phyloP scores from a whole-genome alignment of 2,888 invertebrate genomes.

The Aporophyla nigra region DNA sequence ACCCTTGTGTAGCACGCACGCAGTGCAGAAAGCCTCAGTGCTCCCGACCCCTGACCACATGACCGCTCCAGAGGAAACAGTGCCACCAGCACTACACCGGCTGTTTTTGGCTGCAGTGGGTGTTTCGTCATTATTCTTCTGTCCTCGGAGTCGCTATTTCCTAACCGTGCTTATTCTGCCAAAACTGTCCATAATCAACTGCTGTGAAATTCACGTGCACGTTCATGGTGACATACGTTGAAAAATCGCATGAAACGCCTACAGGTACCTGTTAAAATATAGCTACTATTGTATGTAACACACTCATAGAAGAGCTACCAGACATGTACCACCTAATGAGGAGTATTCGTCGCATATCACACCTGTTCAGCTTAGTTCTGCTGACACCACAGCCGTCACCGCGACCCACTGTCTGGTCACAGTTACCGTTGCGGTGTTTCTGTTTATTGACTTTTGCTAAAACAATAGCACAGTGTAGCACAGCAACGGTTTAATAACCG shows the following conservation, averaged over 20 bases:
- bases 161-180: background rate
- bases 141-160: background rate
- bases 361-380: background rate
- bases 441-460: background rate
- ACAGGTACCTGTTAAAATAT: background rate
- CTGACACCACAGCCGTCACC: background rate
- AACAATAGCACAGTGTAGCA: background rate
- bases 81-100: too few relatives aligned
- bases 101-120: background rate
- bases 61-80: too few relatives aligned
- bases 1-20: background rate
- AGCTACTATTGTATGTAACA: background rate
- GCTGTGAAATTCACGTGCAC: background rate
- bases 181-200: background rate
- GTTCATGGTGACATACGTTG: background rate
- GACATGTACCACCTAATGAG: background rate
- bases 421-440: background rate
- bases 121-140: background rate
- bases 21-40: background rate
- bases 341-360: background rate
- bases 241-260: too few relatives aligned
- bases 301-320: background rate
- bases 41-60: background rate
- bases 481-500: conserved; percentile 33
- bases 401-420: background rate